A percentile compares a stretch with the other conserved stretches of the same genome.
Evolutionary conservation across 2,888 invertebrate species (phyloP).

Genomic region (Amblyjoppa fuscipennis): DNA sequence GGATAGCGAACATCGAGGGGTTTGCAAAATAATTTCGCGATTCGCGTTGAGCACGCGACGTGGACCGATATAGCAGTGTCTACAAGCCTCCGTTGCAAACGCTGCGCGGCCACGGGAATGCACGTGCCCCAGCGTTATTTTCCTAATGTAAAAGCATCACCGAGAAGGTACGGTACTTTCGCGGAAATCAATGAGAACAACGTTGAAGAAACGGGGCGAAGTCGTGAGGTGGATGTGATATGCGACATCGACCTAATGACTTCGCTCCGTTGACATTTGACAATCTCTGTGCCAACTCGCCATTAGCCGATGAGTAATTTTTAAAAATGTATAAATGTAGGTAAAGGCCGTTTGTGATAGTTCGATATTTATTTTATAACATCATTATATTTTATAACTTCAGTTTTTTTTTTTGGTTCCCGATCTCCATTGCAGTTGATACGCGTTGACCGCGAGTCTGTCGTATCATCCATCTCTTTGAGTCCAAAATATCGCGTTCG

Average conservation of each 20-base stretch:
- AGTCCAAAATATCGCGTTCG: not conserved
- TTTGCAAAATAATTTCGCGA: constrained; percentile 5
- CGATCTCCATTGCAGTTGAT: not conserved
- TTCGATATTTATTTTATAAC: not conserved
- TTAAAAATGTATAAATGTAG: not conserved
- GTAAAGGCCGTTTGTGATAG: no score
- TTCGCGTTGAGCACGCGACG: constrained; percentile 16
- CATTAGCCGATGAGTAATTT: not conserved
- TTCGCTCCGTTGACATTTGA: no score
- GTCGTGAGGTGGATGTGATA: not conserved
- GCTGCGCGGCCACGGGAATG: not conserved
- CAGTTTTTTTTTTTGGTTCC: not conserved
- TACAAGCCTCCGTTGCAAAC: not conserved
- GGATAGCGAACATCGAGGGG: not conserved
- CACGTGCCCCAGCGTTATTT: not conserved
- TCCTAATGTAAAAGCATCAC: not conserved
- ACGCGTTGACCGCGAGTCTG: not conserved
- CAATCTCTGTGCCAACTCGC: no score
- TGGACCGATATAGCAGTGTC: not conserved
- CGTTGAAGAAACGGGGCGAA: not conserved
- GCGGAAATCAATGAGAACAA: not conserved
- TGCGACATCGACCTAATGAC: no score
- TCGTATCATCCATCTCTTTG: constrained; percentile 10
- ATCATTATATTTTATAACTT: not conserved
- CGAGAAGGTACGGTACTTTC: not conserved